Evolutionary conservation across 2,797 vertebrate genomes (phyloP).

Genomic region (Linurgus olivaceus): DNA sequence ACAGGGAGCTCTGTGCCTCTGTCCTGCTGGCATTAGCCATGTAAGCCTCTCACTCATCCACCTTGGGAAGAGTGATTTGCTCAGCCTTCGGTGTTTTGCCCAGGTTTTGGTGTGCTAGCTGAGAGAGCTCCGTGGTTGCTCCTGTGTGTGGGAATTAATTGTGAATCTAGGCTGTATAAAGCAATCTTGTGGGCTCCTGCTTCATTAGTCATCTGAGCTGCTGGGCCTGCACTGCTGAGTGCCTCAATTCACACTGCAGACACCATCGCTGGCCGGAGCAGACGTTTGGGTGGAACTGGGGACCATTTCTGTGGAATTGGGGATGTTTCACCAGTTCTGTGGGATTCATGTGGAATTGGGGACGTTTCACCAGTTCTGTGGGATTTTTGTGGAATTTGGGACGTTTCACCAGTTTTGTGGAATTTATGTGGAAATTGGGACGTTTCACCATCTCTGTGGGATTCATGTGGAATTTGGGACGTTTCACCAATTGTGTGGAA

Average conservation of each 20-base stretch:
- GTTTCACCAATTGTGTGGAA: neutral
- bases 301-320: neutral
- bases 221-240: neutral
- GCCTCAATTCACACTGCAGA: neutral
- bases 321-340: neutral
- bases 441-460: neutral
- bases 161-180: neutral
- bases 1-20: conserved; percentile 1
- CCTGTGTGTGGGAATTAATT: conserved; percentile 41
- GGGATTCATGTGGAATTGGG: neutral
- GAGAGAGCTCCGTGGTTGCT: neutral
- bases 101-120: conserved; percentile 26
- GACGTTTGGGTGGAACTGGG: neutral
- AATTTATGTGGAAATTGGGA: neutral
- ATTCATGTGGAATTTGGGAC: neutral
- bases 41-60: conserved; percentile 40
- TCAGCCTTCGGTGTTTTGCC: conserved; percentile 30
- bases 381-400: neutral
- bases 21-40: conserved; percentile 30
- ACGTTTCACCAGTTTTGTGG: no score
- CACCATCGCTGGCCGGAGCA: neutral
- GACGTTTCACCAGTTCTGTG: neutral
- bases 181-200: neutral
- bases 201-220: conserved; percentile 21
- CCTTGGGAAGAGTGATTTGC: conserved; percentile 28